These are phyloP conservation scores for Poeciliopsis occidentalis DNA, from an alignment of 2,113 vertebrate genomes.

Conservation along the genomic window DNA sequence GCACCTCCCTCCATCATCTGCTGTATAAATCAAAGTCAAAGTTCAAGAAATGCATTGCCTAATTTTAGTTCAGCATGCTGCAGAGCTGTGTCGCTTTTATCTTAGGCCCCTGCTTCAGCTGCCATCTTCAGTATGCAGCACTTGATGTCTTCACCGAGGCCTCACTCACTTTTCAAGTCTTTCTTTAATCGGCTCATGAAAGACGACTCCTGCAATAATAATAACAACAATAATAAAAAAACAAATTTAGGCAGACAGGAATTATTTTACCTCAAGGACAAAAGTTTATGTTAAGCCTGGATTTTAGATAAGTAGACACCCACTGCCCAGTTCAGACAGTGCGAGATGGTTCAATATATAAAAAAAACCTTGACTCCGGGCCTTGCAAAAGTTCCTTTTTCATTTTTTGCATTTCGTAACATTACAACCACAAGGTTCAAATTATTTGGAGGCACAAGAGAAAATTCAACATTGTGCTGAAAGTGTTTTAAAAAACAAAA, in stretches of 20 bases:
- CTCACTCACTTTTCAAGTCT: slow-evolving; percentile 55
- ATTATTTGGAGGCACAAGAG: not conserved
- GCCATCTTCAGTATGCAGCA: slow-evolving; percentile 23
- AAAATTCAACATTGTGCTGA: no score
- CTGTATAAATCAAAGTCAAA: slow-evolving; percentile 68
- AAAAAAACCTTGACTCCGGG: not conserved
- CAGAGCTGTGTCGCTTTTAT: slow-evolving; percentile 38
- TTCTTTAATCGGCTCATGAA: slow-evolving; percentile 67
- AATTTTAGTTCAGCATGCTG: slow-evolving; percentile 66
- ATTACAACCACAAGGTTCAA: not conserved
- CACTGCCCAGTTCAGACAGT: not conserved
- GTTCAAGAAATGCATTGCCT: slow-evolving; percentile 55
- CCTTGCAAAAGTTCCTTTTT: not conserved
- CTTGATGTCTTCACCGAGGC: slow-evolving; percentile 41
- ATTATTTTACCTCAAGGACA: not conserved
- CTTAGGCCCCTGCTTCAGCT: slow-evolving; percentile 29
- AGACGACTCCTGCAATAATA: slow-evolving; percentile 62
- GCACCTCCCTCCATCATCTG: slow-evolving; percentile 49
- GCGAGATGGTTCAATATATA: not conserved
- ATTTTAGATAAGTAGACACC: slow-evolving; percentile 8
- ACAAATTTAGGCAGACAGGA: slow-evolving; percentile 16
- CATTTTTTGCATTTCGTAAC: not conserved
- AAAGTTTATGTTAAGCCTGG: slow-evolving; percentile 24
- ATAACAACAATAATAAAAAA: slow-evolving; percentile 1
- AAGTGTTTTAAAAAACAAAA: no score